phyloP scores from a whole-genome alignment of 2,113 vertebrate genomes.

The Macaca nemestrina region DNA sequence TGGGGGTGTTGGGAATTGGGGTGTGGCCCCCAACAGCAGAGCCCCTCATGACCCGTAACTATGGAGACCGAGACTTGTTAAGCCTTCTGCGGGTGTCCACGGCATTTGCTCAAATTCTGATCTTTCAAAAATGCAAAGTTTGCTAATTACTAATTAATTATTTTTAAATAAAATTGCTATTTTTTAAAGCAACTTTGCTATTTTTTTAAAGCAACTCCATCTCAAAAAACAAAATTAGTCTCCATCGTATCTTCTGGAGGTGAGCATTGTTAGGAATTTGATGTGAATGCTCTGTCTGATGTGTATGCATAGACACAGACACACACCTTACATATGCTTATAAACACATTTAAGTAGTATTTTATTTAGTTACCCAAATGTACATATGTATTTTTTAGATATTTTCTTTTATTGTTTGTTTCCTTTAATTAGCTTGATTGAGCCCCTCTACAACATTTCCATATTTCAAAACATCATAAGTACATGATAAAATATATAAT shows the following conservation, averaged over 20 bases:
- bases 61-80: too few species aligned
- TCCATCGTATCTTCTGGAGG: neutral
- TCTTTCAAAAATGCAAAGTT: neutral
- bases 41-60: too few species aligned
- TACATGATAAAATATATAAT: neutral
- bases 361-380: neutral
- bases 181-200: too few species aligned
- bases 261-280: neutral
- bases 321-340: too few species aligned
- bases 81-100: neutral
- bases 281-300: neutral
- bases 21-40: accelerated
- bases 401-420: neutral
- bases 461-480: neutral
- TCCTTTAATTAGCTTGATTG: neutral
- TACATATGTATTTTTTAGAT: neutral
- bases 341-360: accelerated
- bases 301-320: neutral
- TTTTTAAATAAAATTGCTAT: too few species aligned
- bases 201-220: too few species aligned
- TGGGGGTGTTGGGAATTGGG: neutral
- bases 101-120: neutral
- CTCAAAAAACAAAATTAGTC: neutral
- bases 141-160: neutral
- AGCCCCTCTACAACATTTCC: neutral